Evolutionary conservation across 2,888 invertebrate genomes (phyloP), one percentile per base, ranked within the genome.

Genomic region (Siphonodentalium dalli): DNA sequence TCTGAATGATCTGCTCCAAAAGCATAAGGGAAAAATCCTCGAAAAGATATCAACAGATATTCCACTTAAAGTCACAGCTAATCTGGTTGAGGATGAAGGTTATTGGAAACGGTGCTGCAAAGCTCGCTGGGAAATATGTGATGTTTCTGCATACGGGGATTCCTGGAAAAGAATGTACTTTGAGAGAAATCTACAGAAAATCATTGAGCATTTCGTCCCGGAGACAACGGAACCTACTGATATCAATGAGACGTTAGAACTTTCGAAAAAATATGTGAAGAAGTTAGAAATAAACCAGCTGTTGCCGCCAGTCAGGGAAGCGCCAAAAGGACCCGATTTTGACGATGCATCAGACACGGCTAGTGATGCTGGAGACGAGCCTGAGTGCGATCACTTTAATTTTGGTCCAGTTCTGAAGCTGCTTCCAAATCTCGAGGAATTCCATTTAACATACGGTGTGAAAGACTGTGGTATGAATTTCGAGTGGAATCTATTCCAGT

Each of bases 381-480:
- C 71, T 1, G 77, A 77, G 46, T 74, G 74, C 54, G 81, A 82
- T 63, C 82, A 82, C 64, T 80, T 82, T 61, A 80, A 80, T 54
- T 81, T 82, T 63, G 72, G 62, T 18, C 69, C 73, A 11, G 71
- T 81, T 7, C 56, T 82, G 20, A 71, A 69, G 46, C 55, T 61
- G 42, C 65, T 82, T 37, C 74, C 75, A 4, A 69, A 74, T 50
- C 58, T 82, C 20, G 69, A 78, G 61, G 80, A 81, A 47, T 63
- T 82, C n/a, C 71, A 75, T 45, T 53, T 82, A 5, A 74, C 74
- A 11, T 82, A 79, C 61, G 78, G 80, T 35, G 81, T 82, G 2
- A 68, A 65, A 45, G 78, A 82, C 64, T 82, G 82, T 68, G 82
- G 82, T 18, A 81, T 82, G 82, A 82, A 82, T 65, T 82, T 82